A percentile compares a stretch with the other conserved stretches of the same genome.
Conservation (phyloP, 2,797 vertebrate species). For the Chrysocyon brachyurus region DNA sequence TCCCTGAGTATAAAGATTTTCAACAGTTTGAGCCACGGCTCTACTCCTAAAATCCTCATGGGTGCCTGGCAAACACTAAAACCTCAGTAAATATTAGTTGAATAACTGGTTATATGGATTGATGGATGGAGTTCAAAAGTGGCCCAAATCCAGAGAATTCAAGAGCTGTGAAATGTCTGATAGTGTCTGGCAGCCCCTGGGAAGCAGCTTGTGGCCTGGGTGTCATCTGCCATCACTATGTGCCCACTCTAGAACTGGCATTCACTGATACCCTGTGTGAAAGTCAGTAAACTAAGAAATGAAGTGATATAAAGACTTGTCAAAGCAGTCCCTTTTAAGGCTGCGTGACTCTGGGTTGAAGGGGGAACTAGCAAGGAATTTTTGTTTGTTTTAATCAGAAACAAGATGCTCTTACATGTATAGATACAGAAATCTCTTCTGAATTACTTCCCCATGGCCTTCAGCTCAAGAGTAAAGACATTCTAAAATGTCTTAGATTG, state of each 20-base stretch:
- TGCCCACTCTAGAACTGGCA: constrained; percentile 50
- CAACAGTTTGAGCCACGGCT: not conserved
- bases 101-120: constrained; percentile 31
- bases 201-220: constrained; percentile 47
- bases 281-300: constrained; percentile 47
- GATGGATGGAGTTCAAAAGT: constrained; percentile 44
- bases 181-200: constrained; percentile 4
- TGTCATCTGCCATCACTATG: constrained; percentile 61
- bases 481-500: not conserved
- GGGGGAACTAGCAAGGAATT: not conserved
- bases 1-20: not conserved
- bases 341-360: not conserved
- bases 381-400: constrained; percentile 32
- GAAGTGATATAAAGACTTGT: constrained; percentile 44
- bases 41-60: not conserved
- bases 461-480: not conserved
- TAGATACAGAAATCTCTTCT: not conserved
- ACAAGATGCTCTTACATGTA: not conserved
- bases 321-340: not conserved
- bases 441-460: not conserved
- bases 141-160: constrained; percentile 63
- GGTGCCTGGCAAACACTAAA: not conserved
- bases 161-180: constrained; percentile 62
- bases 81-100: not conserved
- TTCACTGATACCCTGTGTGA: not conserved